These are phyloP conservation scores for Ennomos quercinarius DNA, from an alignment of 2,888 invertebrate genomes.

Conservation along the genomic window DNA sequence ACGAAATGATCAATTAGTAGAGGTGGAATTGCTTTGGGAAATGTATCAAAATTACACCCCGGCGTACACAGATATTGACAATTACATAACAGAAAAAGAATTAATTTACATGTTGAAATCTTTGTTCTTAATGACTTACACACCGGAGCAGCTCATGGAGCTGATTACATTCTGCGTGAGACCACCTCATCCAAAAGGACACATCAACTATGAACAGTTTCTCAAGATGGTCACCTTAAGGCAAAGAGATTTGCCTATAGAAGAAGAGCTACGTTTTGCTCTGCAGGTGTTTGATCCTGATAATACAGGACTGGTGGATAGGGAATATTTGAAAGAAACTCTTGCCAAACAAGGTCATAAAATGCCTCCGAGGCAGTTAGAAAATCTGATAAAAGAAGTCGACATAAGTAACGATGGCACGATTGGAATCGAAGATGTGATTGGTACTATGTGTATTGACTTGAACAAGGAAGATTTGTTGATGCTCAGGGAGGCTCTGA, in stretches of 20 bases:
- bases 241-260: conserved; percentile 65
- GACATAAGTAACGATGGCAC: conserved; percentile 76
- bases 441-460: conserved; percentile 78
- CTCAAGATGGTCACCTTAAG: conserved; percentile 71
- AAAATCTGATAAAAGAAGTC: conserved; percentile 74
- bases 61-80: conserved; percentile 70
- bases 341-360: conserved; percentile 66
- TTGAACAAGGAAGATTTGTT: conserved; percentile 71
- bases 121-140: conserved; percentile 69
- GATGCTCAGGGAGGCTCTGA: conserved; percentile 58
- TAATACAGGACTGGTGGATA: conserved; percentile 61
- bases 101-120: conserved; percentile 72
- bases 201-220: conserved; percentile 73
- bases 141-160: conserved; percentile 72
- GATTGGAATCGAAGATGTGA: conserved; percentile 73
- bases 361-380: conserved; percentile 60
- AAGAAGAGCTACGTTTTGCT: conserved; percentile 70
- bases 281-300: conserved; percentile 68
- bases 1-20: conserved; percentile 71
- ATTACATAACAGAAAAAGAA: conserved; percentile 73
- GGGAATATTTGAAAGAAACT: conserved; percentile 66
- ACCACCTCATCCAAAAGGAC: conserved; percentile 70
- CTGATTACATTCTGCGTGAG: conserved; percentile 67
- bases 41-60: conserved; percentile 74
- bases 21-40: conserved; percentile 76